Evolutionary conservation across 2,797 vertebrate genomes (phyloP), one percentile per base, ranked within the genome.

Genomic region (Pampus argenteus): DNA sequence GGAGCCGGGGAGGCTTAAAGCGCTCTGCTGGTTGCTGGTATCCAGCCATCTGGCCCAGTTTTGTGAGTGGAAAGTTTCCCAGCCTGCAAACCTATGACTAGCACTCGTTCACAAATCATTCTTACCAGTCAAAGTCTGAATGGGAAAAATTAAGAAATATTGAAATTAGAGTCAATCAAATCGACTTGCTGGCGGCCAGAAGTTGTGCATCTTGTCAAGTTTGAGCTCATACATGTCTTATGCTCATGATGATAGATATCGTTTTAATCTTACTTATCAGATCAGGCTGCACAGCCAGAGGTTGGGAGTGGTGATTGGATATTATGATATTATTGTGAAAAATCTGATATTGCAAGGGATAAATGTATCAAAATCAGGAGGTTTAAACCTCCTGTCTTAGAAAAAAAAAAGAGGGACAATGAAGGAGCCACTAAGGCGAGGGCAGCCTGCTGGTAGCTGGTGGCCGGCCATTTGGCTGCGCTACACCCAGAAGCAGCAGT

Each of bases 21-120:
- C 26, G 9, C 82, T 86, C 71, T 14, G 79, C 77, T 73, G 86
- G 81, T 74, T 52, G 23, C 83, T 89, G 86, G 84, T 71, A 29
- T 36, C 0, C 4, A 71, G 90, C 90, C 90, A 89, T 85, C 71
- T 91, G 90, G 90, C 86, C 25, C 49, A 20, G 68, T 22, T 55
- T 62, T 78, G 28, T 40, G 40, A 69, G 66, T 79, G 80, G 78
- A 87, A 88, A 74, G 61, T 72, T 85, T 90, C 82, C 85, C 86
- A 88, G 76, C 74, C 68, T 69, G 36, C 31, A 31, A 81, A 78
- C 81, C 52, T 31, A 61, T 80, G 67, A 71, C 75, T 74, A 70
- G 58, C 38, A 71, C 73, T 80, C 81, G 71, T 78, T 82, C 56
- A 74, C 66, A 42, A 71, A 71, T 65, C 42, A 50, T 69, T 67